Evolutionary conservation across 2,797 vertebrate genomes (phyloP), one percentile per base, ranked within the genome.

Genomic region (Coccyzus lansbergi): DNA sequence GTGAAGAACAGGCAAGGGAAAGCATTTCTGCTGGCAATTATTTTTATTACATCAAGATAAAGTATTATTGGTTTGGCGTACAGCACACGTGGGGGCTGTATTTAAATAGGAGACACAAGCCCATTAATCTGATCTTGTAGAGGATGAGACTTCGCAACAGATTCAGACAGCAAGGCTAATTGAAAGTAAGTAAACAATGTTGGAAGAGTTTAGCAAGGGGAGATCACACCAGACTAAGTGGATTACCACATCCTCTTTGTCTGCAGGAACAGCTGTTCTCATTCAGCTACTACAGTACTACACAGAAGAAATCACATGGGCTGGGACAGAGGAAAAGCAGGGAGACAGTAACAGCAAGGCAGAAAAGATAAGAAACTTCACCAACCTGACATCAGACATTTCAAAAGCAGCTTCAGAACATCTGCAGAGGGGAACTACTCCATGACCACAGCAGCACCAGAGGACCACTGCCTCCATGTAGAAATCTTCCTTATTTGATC

Each of bases 31-130:
- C 72, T 55, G 15, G 83, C 88, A 82, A 62, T 94, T 53, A 62
- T 83, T 91, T 90, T 90, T 76, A 86, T 82, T 62, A 12, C 90
- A 90, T 72, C 76, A 60, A 80, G 94, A 96, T 75, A 26, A 95
- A 94, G 89, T 20, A 48, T 90, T 69, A 60, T 76, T 82, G 80
- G 88, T 58, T 79, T 76, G 88, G 88, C 44, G 2, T 52, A 58
- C 19, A 38, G 94, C 83, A 82, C 88, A 76, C 10, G 86, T 78
- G 80, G 92, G 92, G 92, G 90, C 83, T 86, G 88, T 76, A 70
- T 62, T 90, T 69, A 48, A 95, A 55, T 28, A 72, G 0, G 0
- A 94, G 95, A 18, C 56, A 88, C 83, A 76, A 88, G 48, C 55
- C 88, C 88, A 79, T 92, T 78, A 84, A 88, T 95, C 86, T 88